Base-by-base conservation (phyloP, 2,113 vertebrate species). In the Halcyon malimbica region DNA sequence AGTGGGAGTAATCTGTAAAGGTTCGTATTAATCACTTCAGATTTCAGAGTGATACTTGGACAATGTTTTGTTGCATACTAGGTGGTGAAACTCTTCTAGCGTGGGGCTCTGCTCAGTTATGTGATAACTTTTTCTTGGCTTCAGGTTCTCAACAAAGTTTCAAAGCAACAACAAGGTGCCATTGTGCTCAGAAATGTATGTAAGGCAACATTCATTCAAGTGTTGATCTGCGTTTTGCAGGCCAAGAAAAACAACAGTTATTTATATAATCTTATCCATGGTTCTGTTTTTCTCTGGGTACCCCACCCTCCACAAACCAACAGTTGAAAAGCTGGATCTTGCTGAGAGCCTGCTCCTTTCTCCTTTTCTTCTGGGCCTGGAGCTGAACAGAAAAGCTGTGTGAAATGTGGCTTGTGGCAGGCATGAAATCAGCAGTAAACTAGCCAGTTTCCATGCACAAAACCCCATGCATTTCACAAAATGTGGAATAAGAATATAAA, bases 151-250 rank as follows among this genome's bases (percentile, higher is more conserved):
- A 97, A 97, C 97, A 97, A 97, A 98, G 97, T 97, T 96, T 97
- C 73, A 97, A 97, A 97, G 97, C 91, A 96, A 97, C 96, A 98
- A 98, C 98, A 98, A 98, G 98, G 98, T 98, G 97, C 97, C 98
- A 98, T 98, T 98, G 98, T 98, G 97, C 96, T 74, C 93, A 42
- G 77, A 97, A 96, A 97, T 29, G 94, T 97, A 97, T 98, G 97
- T 98, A 97, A 98, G 97, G 97, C 97, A 98, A 98, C 98, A 98
- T 98, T 98, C 98, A 98, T 98, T 96, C 97, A 98, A 98, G 97
- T 98, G 97, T 98, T 98, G 98, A 98, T 98, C 97, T 97, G 96
- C 73, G 68, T 97, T 92, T 88, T 93, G 39, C 87, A 80, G 51
- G 97, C 97, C 96, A 98, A 98, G 97, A 98, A 98, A 98, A 98